Evolutionary conservation across 2,797 vertebrate genomes (phyloP), one percentile per base, ranked within the genome.

Genomic region (Ceryle rudis): DNA sequence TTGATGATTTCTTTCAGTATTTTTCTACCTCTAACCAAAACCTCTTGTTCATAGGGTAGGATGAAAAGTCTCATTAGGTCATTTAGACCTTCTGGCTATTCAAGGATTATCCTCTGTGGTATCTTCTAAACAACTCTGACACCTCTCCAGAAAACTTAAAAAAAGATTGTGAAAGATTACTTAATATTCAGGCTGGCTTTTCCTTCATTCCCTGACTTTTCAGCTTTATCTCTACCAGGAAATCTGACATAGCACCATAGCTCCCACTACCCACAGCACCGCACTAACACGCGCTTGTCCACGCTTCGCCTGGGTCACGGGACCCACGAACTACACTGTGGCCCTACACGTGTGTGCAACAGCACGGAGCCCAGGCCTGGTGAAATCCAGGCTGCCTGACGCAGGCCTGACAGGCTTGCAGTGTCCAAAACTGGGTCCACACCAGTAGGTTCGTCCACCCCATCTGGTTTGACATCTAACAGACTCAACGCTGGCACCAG

Each of bases 11-110:
- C 37, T 60, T 86, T 65, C 51, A 26, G 51, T 51, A 25, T 35
- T 86, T 93, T 85, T 90, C 61, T 89, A 69, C 49, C 69, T 86
- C 57, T 78, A 81, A 66, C 66, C 41, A 81, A n/a, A 86, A 28
- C 47, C n/a, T 62, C 29, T 62, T 58, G 16, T 61, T 94, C 11
- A 7, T 69, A 33, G 2, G 5, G 67, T 5, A 70, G 57, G 79
- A 81, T 58, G 69, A 49, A 71, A 86, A 54, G 57, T 29, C 81
- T 80, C 79, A 26, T 39, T 39, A 82, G 89, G 55, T 85, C 71
- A 49, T 46, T 57, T 20, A 73, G 47, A 15, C 60, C 78, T 81
- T 73, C 39, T 20, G 62, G 85, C 52, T 91, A 19, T n/a, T 70
- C 29, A 33, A 82, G 62, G 41, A 66, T 90, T 70, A 31, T 73